A percentile compares a stretch with the other conserved stretches of the same genome.
Conservation (phyloP, 2,113 vertebrate genomes). For the Leptodactylus fuscus region DNA sequence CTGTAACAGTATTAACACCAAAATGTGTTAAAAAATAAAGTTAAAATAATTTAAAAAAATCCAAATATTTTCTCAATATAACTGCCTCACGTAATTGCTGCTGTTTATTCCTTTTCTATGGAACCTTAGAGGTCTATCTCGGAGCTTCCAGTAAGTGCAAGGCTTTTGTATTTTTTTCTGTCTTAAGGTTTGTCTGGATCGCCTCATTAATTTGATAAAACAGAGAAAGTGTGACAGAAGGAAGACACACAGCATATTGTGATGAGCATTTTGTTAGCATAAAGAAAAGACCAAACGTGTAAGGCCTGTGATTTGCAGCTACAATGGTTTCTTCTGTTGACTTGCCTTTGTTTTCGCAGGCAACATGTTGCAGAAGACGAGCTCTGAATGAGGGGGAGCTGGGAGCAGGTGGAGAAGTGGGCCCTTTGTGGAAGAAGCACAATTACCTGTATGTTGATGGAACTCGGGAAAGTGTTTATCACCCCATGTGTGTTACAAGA, state of each 20-base stretch:
- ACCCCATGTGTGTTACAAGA: conserved; percentile 42
- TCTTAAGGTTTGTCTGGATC: background rate
- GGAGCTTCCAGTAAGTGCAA: background rate
- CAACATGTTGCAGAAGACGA: conserved; percentile 32
- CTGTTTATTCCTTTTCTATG: too few relatives aligned
- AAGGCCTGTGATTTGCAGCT: conserved; percentile 2
- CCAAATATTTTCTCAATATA: background rate
- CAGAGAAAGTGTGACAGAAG: background rate
- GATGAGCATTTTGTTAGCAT: conserved; percentile 25
- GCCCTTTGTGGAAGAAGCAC: conserved; percentile 33
- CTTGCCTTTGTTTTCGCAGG: conserved; percentile 50
- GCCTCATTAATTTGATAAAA: background rate
- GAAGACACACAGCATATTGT: background rate
- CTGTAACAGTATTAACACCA: background rate
- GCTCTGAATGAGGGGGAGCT: conserved; percentile 17
- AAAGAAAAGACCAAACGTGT: conserved; percentile 20
- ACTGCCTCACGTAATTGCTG: background rate
- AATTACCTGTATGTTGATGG: conserved; percentile 50
- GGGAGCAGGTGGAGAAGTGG: conserved; percentile 57
- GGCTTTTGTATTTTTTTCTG: background rate
- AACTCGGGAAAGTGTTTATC: conserved; percentile 32
- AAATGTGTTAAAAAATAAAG: background rate
- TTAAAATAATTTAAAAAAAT: background rate
- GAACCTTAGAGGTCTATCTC: background rate
- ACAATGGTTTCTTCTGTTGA: background rate